Conservation (phyloP, 2,113 vertebrate genomes). For the Rhea americana region DNA sequence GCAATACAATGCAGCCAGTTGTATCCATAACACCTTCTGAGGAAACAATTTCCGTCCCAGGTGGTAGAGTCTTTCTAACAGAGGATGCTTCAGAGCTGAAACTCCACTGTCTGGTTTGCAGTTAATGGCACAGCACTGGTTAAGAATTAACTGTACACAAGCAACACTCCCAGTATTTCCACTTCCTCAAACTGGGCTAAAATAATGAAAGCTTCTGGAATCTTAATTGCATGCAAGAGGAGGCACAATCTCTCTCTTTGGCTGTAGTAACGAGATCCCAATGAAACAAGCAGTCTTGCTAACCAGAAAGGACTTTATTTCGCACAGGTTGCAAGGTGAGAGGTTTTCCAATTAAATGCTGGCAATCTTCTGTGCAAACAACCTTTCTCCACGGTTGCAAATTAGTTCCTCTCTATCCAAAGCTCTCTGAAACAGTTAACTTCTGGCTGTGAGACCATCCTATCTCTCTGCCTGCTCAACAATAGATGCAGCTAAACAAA, state of each 20-base stretch:
- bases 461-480: slow-evolving; percentile 60
- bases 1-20: slow-evolving; percentile 18
- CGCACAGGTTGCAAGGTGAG: neutral
- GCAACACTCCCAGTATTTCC: neutral
- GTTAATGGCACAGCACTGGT: neutral
- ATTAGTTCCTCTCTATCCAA: slow-evolving; percentile 20
- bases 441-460: slow-evolving; percentile 37
- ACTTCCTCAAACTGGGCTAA: neutral
- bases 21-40: neutral
- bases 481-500: slow-evolving; percentile 71
- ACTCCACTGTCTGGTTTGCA: neutral
- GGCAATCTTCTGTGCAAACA: slow-evolving; percentile 53
- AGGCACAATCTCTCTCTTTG: slow-evolving; percentile 12
- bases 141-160: neutral
- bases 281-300: neutral
- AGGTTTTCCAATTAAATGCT: slow-evolving; percentile 10
- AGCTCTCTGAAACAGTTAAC: slow-evolving; percentile 45
- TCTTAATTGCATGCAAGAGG: slow-evolving; percentile 22
- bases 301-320: neutral
- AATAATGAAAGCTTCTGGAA: neutral
- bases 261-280: neutral
- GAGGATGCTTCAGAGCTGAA: neutral
- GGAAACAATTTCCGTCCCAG: slow-evolving; percentile 25
- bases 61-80: neutral
- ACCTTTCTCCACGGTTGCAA: slow-evolving; percentile 14